Base-by-base conservation (phyloP, 2,113 vertebrate genomes). In the Podarcis raffonei region DNA sequence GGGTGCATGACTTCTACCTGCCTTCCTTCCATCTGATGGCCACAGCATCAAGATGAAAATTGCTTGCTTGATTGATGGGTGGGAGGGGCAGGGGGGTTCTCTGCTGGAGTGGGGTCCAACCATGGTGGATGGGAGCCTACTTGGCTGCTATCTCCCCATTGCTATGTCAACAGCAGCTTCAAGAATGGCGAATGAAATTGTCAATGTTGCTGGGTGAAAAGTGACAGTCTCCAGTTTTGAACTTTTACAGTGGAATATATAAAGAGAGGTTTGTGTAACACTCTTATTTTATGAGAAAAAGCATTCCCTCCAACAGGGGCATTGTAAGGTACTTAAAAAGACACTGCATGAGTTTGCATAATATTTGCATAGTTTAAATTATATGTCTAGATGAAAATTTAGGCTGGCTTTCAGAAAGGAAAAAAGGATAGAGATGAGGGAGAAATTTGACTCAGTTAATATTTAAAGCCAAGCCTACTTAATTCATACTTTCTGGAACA, bases 171-270 rank as follows among this genome's bases (percentile, higher is more conserved):
- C 9, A 81, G 32, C 4, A 62, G 5, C 22, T 87, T 74, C 72
- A 90, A 83, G 76, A 90, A 22, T 79, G 72, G 85, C 89, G 69
- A 87, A 90, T 88, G 68, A 92, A 48, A 72, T 62, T 59, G 48
- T 94, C 57, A 68, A 85, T 53, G 5, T 82, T 66, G 16, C 57
- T 91, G 84, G 86, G 82, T 32, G 66, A 83, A 87, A 3, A 18
- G 82, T 72, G 74, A 53, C 77, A 78, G 1, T 81, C 88, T 91
- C 81, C 84, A 3, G 37, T 78, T 87, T 15, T 0, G 0, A 79
- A 25, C 59, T 87, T n/a, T 66, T 37, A n/a, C 5, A 32, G 39
- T 69, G 65, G 25, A 42, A 42, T 68, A 66, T 65, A 30, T 71
- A n/a, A 7, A 11, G 81, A 69, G n/a, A 32, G 37, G 16, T 85